Evolutionary conservation across 2,797 vertebrate species (phyloP).

Genomic region (Benthosema pterotum): DNA sequence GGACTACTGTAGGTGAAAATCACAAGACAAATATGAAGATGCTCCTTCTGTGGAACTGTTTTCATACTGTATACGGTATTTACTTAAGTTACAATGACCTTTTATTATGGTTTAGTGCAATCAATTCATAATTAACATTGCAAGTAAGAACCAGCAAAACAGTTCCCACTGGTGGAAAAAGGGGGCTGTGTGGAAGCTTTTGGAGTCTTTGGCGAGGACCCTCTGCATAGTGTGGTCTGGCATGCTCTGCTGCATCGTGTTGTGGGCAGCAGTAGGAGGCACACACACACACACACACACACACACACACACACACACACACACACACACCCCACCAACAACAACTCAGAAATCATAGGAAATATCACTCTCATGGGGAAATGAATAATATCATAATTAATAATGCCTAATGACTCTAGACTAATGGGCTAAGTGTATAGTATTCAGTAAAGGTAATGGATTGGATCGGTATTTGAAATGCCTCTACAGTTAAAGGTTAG

Average conservation of each 20-base stretch:
- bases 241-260: constrained; percentile 20
- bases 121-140: too few species aligned
- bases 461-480: not conserved
- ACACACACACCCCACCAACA: not conserved
- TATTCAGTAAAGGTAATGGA: not conserved
- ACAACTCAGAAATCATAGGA: not conserved
- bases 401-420: not conserved
- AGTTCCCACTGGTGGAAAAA: too few species aligned
- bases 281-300: constrained; percentile 27
- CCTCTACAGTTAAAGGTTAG: not conserved
- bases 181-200: constrained; percentile 5
- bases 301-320: too few species aligned
- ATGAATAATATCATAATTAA: not conserved
- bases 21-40: too few species aligned
- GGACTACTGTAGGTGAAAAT: too few species aligned
- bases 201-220: constrained; percentile 61
- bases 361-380: constrained; percentile 1
- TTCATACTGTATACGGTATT: too few species aligned
- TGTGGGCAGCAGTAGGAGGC: constrained; percentile 6
- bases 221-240: constrained; percentile 45
- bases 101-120: too few species aligned
- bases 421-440: not conserved
- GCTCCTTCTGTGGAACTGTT: too few species aligned
- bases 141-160: too few species aligned
- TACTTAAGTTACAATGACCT: too few species aligned